Evolutionary conservation across 2,797 vertebrate genomes (phyloP).

Genomic region (Serranus cabrilla): DNA sequence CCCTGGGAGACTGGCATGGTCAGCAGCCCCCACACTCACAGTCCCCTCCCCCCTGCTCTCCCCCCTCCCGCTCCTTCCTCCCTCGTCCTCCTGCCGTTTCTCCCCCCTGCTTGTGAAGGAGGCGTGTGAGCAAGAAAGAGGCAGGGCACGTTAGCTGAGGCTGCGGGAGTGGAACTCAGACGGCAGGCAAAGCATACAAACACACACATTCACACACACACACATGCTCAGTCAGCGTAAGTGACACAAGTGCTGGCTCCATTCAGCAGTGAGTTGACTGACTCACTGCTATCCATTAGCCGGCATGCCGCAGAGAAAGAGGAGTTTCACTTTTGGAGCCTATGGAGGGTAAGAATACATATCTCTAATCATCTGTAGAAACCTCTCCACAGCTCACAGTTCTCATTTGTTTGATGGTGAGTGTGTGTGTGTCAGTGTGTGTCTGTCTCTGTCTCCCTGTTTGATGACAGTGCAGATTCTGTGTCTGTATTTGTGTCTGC

Average conservation of each 20-base stretch:
- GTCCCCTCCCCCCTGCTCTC: constrained; percentile 11
- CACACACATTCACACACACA: constrained; percentile 46
- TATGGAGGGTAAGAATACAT: constrained; percentile 88
- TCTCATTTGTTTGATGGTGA: constrained; percentile 21
- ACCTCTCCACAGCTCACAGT: constrained; percentile 14
- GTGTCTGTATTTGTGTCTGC: constrained; percentile 48
- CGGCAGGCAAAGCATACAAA: constrained; percentile 62
- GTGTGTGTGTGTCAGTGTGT: constrained; percentile 13
- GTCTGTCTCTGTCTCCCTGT: constrained; percentile 48
- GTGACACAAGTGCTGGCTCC: constrained; percentile 81
- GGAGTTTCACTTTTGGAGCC: constrained; percentile 91
- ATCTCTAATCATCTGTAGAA: constrained; percentile 40
- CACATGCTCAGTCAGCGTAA: constrained; percentile 79
- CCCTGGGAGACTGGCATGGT: constrained; percentile 73
- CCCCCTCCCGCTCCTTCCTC: constrained; percentile 11
- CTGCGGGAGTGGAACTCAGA: constrained; percentile 75
- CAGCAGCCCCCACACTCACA: constrained; percentile 53
- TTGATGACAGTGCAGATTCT: constrained; percentile 74
- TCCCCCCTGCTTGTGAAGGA: constrained; percentile 69
- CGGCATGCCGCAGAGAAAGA: constrained; percentile 88
- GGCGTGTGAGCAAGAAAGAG: constrained; percentile 73
- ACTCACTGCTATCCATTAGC: constrained; percentile 72
- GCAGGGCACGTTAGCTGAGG: constrained; percentile 66
- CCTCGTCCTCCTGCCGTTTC: constrained; percentile 58
- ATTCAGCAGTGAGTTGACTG: constrained; percentile 76